Base-by-base conservation (phyloP, 2,888 invertebrate genomes). In the Dioctria linearis region DNA sequence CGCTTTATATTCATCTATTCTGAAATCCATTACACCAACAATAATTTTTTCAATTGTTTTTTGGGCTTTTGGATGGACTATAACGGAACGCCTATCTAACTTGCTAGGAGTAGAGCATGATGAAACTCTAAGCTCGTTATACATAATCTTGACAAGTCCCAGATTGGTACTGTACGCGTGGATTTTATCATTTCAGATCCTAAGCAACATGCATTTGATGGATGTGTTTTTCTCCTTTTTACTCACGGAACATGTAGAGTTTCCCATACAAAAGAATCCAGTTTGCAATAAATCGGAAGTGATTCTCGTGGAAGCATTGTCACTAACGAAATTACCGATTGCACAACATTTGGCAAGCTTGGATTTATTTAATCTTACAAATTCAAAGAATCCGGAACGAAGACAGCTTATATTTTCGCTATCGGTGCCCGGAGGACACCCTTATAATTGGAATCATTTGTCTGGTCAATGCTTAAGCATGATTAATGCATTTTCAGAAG, bases 361-460 rank as follows among this genome's bases (percentile, higher is more conserved):
- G 82, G 95, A 96, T 87, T 90, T 97, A 37, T 91, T 91, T 84
- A 91, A 91, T 49, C 87, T 96, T 84, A 91, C 92, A 0, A 82
- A 82, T 4, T 83, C 83, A 85, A 93, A 92, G 85, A 93, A 93
- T 61, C 86, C 89, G 39, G 73, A 83, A 0, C 90, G 95, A 84
- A 91, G 96, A 69, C 87, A 90, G 83, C 89, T 92, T 80, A 90
- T 96, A 61, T 96, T 94, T 86, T 91, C 92, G 11, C 89, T 96
- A 0, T 95, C 95, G 46, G 92, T 94, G 85, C 96, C 95, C 42
- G 96, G 96, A 37, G 96, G 96, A 46, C 96, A 96, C 88, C 96
- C 97, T 0, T 93, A 95, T 85, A 95, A 95, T 85, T 97, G 97
- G 97, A 95, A 93, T 85, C 91, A 91, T 83, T 87, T 96, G 8